Evolutionary conservation across 2,797 vertebrate genomes (phyloP), one percentile per base, ranked within the genome.

Genomic region (Podarcis lilfordi): DNA sequence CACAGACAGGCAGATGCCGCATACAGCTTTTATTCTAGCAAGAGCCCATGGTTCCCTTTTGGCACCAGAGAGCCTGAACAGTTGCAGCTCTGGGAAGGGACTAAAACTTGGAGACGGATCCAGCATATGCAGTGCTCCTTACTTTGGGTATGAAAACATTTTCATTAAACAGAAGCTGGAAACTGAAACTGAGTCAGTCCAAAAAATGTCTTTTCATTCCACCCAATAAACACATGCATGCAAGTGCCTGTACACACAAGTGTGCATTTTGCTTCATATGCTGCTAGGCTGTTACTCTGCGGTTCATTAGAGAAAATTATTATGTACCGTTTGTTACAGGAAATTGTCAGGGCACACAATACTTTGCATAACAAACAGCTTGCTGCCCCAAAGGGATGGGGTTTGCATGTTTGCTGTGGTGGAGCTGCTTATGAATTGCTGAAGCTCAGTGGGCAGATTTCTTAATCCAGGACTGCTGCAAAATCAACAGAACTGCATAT

Each of bases 61-160:
- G 82, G 82, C 82, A 6, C 4, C 32, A 0, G 15, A 32, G 19
- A 87, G 7, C 66, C n/a, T 82, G 19, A 78, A 37, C 77, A 5
- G n/a, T 1, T 1, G 23, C 0, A 1, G 9, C 35, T 61, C 32
- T 74, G 40, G 69, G 32, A n/a, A 66, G 76, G n/a, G 40, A 7
- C n/a, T 1, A 1, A 11, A 84, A 25, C 2, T 71, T 76, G 27
- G 80, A 55, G 37, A 5, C 2, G 27, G 17, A 40, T 50, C 4
- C 74, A 1, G 0, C 0, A 0, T 3, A 3, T 59, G 0, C 40
- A 5, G 19, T 0, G 40, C 72, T 35, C 40, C 66, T 78, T 76
- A 66, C 4, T 81, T 74, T 45, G 78, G 45, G 13, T 72, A 0
- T 21, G 23, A 15, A 2, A 64, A 6, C 0, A 0, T 17, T 35